Evolutionary conservation across 2,888 invertebrate species (phyloP).

Genomic region (Nudaria mundana): DNA sequence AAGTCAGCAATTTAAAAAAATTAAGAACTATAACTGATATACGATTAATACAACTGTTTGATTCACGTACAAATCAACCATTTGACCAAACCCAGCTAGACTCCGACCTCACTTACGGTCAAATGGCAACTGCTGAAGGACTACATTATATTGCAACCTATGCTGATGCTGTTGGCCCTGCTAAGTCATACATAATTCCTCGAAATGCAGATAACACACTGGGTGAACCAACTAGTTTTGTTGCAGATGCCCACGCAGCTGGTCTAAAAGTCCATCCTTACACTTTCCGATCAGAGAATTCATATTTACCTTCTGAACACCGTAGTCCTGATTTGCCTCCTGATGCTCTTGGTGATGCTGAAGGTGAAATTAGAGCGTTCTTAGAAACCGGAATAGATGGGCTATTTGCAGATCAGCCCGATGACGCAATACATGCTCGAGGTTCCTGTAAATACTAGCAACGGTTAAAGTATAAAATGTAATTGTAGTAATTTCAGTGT

Average conservation of each 20-base stretch:
- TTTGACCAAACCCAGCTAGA: conserved; percentile 53
- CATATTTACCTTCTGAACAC: conserved; percentile 59
- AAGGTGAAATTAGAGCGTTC: conserved; percentile 55
- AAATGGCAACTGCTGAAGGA: conserved; percentile 66
- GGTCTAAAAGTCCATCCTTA: conserved; percentile 69
- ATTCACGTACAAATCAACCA: conserved; percentile 41
- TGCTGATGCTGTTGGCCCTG: conserved; percentile 67
- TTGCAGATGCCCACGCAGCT: conserved; percentile 58
- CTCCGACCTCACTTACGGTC: conserved; percentile 54
- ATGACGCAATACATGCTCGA: conserved; percentile 50
- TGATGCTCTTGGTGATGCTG: conserved; percentile 52
- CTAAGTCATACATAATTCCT: conserved; percentile 64
- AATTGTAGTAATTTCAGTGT: neutral
- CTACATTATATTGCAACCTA: conserved; percentile 64
- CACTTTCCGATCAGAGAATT: conserved; percentile 67
- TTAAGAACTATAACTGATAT: conserved; percentile 58
- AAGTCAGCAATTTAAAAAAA: conserved; percentile 64
- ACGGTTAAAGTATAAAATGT: too few species aligned
- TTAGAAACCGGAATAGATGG: conserved; percentile 66
- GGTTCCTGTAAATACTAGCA: conserved; percentile 34
- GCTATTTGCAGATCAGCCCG: conserved; percentile 67
- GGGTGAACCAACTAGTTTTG: conserved; percentile 54
- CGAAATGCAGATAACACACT: conserved; percentile 48
- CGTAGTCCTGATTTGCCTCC: conserved; percentile 42
- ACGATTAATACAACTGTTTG: conserved; percentile 58